These are phyloP conservation scores for Drosophila austrosaltans DNA, from an alignment of 2,888 invertebrate species.

Conservation along the genomic window DNA sequence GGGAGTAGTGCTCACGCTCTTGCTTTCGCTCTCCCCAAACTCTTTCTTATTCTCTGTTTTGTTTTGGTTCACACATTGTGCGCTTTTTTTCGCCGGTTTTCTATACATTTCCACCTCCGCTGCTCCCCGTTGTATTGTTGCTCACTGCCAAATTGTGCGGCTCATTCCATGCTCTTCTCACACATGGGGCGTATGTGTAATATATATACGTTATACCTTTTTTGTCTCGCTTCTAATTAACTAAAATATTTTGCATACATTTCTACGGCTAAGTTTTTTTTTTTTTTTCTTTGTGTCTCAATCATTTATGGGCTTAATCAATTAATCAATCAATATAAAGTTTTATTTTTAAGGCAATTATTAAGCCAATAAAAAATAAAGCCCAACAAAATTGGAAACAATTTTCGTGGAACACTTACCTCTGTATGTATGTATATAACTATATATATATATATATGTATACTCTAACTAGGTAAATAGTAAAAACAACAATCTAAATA, in stretches of 20 bases:
- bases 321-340: constrained; percentile 68
- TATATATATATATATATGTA: neutral
- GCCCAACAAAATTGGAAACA: neutral
- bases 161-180: neutral
- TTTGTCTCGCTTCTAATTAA: constrained; percentile 53
- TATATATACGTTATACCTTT: constrained; percentile 19
- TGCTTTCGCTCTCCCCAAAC: constrained; percentile 54
- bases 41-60: constrained; percentile 24
- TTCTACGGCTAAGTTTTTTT: neutral
- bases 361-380: constrained; percentile 25
- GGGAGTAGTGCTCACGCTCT: constrained; percentile 24
- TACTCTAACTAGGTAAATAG: neutral
- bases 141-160: constrained; percentile 1
- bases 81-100: constrained; percentile 47
- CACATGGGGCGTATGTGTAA: constrained; percentile 51
- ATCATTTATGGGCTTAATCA: constrained; percentile 35
- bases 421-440: neutral
- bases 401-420: neutral
- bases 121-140: neutral
- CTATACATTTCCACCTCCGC: neutral
- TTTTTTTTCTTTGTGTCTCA: neutral
- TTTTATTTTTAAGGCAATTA: constrained; percentile 34
- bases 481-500: too few species aligned
- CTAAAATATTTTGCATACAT: constrained; percentile 44
- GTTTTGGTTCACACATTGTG: constrained; percentile 21